phyloP scores from a whole-genome alignment of 2,113 vertebrate species.

The Hyperopisus bebe region DNA sequence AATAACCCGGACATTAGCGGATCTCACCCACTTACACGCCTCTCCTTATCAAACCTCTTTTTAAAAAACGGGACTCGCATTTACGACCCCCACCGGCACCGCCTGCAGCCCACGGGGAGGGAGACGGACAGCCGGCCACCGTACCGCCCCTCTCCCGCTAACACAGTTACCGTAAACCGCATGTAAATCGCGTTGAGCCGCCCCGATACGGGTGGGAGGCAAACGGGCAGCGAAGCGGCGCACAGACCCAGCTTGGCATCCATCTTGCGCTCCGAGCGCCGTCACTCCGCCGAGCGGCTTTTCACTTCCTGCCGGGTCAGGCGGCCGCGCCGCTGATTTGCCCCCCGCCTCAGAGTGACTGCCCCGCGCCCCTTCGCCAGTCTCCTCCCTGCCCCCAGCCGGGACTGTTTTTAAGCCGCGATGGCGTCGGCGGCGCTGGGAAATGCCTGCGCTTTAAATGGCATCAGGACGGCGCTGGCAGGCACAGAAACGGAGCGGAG shows the following conservation, averaged over 20 bases:
- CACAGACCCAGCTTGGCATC: constrained; percentile 80
- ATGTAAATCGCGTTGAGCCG: not conserved
- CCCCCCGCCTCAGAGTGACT: not conserved
- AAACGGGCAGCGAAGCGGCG: not conserved
- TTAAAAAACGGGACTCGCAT: not conserved
- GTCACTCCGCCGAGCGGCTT: constrained; percentile 37
- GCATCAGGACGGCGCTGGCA: not conserved
- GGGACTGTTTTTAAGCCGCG: not conserved
- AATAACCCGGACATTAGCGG: constrained; percentile 64
- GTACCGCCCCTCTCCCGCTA: not conserved
- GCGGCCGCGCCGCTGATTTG: not conserved
- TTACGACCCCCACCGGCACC: not conserved
- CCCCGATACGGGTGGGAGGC: not conserved
- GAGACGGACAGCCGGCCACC: not conserved
- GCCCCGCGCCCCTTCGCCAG: not conserved
- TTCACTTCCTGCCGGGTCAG: constrained; percentile 14
- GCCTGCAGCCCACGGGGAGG: not conserved
- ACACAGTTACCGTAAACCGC: not conserved
- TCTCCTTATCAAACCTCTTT: not conserved
- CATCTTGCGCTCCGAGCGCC: constrained; percentile 59
- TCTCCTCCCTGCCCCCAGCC: not conserved
- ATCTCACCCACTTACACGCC: constrained; percentile 55
- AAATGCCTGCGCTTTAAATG: not conserved
- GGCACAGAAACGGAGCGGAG: not conserved
- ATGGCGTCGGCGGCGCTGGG: not conserved